Evolutionary conservation across 2,888 invertebrate species (phyloP).

Genomic region (Drosophila eohydei): DNA sequence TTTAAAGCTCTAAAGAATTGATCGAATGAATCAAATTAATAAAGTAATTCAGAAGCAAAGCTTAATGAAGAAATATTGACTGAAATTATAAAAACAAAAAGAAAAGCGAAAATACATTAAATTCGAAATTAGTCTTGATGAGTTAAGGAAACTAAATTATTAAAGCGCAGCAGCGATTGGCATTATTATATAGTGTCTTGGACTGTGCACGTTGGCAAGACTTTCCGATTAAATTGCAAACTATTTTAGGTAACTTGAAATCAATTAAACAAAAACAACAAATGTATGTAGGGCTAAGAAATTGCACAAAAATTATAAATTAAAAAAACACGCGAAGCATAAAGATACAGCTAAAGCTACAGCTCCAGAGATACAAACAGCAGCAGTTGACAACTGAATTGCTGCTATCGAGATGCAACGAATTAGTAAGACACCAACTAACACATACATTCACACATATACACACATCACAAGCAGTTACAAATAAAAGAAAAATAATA

Average conservation of each 20-base stretch:
- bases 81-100: constrained; percentile 55
- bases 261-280: constrained; percentile 59
- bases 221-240: constrained; percentile 68
- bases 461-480: constrained; percentile 64
- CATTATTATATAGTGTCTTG: constrained; percentile 72
- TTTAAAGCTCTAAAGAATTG: constrained; percentile 33
- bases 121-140: constrained; percentile 47
- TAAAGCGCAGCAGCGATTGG: constrained; percentile 24
- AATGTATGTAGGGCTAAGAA: constrained; percentile 69
- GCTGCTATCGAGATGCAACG: constrained; percentile 67
- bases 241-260: constrained; percentile 69
- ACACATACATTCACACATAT: constrained; percentile 37
- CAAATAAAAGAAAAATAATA: constrained; percentile 20
- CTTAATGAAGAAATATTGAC: constrained; percentile 77
- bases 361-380: constrained; percentile 21
- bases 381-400: constrained; percentile 30
- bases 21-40: constrained; percentile 46
- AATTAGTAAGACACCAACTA: constrained; percentile 58
- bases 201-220: constrained; percentile 58
- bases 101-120: constrained; percentile 36
- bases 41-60: constrained; percentile 73
- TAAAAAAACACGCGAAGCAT: constrained; percentile 16
- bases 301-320: constrained; percentile 55
- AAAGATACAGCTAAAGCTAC: constrained; percentile 23
- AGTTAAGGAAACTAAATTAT: constrained; percentile 44